phyloP scores from a whole-genome alignment of 2,888 invertebrate species.

The Brachypterus glaber region DNA sequence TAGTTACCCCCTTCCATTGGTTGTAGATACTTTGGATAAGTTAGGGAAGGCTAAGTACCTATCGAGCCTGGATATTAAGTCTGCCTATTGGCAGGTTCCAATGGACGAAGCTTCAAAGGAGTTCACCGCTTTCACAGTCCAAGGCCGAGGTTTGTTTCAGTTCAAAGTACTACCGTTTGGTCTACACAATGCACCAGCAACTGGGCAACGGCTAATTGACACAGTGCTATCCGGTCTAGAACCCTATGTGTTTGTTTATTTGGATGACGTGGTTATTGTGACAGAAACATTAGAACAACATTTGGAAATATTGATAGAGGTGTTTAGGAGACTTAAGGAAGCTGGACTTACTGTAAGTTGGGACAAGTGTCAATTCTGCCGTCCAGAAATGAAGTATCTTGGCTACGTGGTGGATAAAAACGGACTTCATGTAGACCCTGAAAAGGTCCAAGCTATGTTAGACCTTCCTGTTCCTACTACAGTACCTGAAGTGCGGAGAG shows the following conservation, averaged over 20 bases:
- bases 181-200: too few relatives aligned
- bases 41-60: constrained; percentile 24
- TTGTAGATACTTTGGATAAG: constrained; percentile 22
- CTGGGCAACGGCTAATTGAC: too few relatives aligned
- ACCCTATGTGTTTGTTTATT: too few relatives aligned
- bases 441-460: constrained; percentile 13
- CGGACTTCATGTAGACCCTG: constrained; percentile 12
- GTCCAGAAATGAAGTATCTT: constrained; percentile 9
- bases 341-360: constrained; percentile 6
- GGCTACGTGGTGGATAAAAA: too few relatives aligned
- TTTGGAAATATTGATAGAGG: constrained; percentile 2
- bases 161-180: too few relatives aligned
- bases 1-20: constrained; percentile 24
- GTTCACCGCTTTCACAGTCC: constrained; percentile 26
- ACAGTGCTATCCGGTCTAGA: too few relatives aligned
- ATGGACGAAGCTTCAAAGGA: constrained; percentile 15
- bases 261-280: too few relatives aligned
- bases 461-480: constrained; percentile 11
- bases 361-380: constrained; percentile 5
- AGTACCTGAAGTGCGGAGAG: constrained; percentile 12
- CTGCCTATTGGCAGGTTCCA: constrained; percentile 23
- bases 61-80: constrained; percentile 22
- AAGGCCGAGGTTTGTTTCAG: too few relatives aligned
- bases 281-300: background rate
- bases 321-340: constrained; percentile 4